Percentiles rank a stretch among this genome's conserved stretches.
phyloP scores from a whole-genome alignment of 2,888 invertebrate species.

The Malthinus seriepunctatus region DNA sequence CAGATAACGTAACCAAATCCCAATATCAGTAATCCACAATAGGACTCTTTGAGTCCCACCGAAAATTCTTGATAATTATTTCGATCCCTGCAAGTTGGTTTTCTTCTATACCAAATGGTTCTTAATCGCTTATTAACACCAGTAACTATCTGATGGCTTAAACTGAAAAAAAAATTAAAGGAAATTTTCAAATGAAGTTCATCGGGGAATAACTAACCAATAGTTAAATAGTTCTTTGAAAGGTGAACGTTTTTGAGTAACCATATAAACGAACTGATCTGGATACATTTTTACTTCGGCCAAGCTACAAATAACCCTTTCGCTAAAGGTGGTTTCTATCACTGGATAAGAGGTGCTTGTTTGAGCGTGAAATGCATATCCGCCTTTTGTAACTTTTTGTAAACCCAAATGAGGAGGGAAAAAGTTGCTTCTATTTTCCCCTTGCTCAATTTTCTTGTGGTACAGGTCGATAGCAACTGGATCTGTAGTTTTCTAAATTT shows the following conservation, averaged over 20 bases:
- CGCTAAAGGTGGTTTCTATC: slow-evolving; percentile 44
- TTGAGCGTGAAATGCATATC: slow-evolving; percentile 50
- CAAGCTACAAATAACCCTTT: slow-evolving; percentile 46
- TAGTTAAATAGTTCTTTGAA: slow-evolving; percentile 57
- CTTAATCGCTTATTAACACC: slow-evolving; percentile 63
- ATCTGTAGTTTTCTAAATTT: slow-evolving; percentile 63
- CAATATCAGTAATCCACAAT: slow-evolving; percentile 11
- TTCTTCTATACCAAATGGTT: slow-evolving; percentile 62
- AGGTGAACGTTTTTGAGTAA: slow-evolving; percentile 57
- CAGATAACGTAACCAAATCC: neutral
- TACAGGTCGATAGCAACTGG: slow-evolving; percentile 62
- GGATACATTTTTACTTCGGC: slow-evolving; percentile 56
- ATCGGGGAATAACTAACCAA: slow-evolving; percentile 57
- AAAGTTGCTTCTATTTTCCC: slow-evolving; percentile 38
- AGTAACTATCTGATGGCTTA: slow-evolving; percentile 61
- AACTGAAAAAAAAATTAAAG: slow-evolving; percentile 50
- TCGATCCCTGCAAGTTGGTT: slow-evolving; percentile 61
- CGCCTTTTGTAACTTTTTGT: slow-evolving; percentile 41
- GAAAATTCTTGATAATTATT: slow-evolving; percentile 56
- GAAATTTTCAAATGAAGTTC: neutral
- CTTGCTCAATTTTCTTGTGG: slow-evolving; percentile 58
- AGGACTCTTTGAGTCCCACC: slow-evolving; percentile 63
- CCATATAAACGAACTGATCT: slow-evolving; percentile 61
- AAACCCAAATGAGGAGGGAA: slow-evolving; percentile 41
- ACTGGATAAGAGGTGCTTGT: slow-evolving; percentile 47